Conservation (phyloP, 2,113 vertebrate species). For the Corythornis vintsioides region DNA sequence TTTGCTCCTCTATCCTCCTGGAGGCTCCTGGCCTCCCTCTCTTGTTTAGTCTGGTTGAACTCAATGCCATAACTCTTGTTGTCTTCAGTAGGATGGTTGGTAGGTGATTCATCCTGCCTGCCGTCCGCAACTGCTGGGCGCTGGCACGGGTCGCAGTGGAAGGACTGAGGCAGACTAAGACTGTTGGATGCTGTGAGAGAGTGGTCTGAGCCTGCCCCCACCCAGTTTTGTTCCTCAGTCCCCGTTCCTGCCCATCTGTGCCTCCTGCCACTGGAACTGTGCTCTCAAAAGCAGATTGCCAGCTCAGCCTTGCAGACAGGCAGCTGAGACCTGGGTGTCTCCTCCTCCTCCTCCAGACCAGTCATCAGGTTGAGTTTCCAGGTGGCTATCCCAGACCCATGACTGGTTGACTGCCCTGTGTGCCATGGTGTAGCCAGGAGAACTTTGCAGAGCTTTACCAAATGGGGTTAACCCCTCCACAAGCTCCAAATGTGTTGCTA, state of each 20-base stretch:
- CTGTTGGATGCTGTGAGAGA: neutral
- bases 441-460: neutral
- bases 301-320: neutral
- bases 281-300: neutral
- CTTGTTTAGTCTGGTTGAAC: conserved; percentile 45
- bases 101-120: conserved; percentile 10
- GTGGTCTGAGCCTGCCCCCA: neutral
- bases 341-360: neutral
- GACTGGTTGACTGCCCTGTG: fast-evolving
- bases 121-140: neutral
- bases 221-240: neutral
- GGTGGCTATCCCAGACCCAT: neutral
- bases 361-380: neutral
- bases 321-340: neutral
- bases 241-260: neutral
- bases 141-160: neutral
- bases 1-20: neutral
- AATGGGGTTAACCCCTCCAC: neutral
- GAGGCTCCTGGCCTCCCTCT: neutral
- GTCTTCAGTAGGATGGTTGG: neutral
- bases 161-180: conserved; percentile 14
- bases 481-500: neutral
- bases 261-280: neutral
- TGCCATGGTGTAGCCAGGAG: neutral
- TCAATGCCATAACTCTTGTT: neutral